Evolutionary conservation across 2,797 vertebrate genomes (phyloP).

Genomic region (Falco novaeseelandiae): DNA sequence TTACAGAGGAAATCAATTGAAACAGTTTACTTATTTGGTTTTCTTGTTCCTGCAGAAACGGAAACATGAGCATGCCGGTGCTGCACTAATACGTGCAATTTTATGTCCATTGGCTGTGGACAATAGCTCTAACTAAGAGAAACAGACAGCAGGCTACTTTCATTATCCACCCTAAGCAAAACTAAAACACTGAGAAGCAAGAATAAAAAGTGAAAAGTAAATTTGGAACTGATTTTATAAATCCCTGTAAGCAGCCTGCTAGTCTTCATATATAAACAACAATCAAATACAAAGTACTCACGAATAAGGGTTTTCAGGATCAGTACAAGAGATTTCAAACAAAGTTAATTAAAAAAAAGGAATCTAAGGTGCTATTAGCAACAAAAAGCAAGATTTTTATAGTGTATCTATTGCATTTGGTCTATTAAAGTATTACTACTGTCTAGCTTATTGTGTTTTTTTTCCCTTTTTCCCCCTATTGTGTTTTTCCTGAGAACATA

Average conservation of each 20-base stretch:
- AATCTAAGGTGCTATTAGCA: neutral
- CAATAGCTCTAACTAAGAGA: neutral
- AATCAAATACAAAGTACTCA: neutral
- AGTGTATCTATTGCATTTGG: neutral
- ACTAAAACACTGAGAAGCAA: neutral
- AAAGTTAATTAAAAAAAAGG: neutral
- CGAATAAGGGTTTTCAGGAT: neutral
- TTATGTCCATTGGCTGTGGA: neutral
- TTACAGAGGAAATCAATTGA: slow-evolving; percentile 8
- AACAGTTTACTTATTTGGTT: neutral
- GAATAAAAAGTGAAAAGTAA: slow-evolving; percentile 30
- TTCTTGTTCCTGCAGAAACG: slow-evolving; percentile 5
- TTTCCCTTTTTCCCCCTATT: neutral
- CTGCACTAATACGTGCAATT: neutral
- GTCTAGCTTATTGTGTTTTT: neutral
- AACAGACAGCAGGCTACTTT: neutral
- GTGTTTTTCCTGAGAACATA: neutral
- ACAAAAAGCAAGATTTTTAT: neutral
- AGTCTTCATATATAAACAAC: neutral
- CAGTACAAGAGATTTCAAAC: neutral
- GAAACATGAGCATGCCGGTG: neutral
- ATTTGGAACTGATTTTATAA: neutral
- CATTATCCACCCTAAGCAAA: neutral
- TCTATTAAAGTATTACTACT: neutral
- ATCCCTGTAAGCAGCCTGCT: neutral